Conservation (phyloP, 1,140 invertebrate species). For the Hydropsyche tenuis region DNA sequence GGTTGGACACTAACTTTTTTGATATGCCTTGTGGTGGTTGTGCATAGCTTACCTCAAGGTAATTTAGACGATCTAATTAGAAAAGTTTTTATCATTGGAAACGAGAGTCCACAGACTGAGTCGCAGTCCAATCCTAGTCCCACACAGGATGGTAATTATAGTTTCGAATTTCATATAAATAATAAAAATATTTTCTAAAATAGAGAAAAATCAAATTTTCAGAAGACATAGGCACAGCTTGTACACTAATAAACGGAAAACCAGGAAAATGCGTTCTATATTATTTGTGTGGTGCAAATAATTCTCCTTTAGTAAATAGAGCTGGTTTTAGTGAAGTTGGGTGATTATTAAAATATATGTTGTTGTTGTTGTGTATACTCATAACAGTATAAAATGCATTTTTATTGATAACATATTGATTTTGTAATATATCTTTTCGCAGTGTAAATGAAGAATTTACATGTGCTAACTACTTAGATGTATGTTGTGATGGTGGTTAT, state of each 20-base stretch:
- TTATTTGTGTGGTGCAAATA: constrained; percentile 68
- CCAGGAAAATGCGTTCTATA: constrained; percentile 62
- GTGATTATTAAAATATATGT: constrained; percentile 51
- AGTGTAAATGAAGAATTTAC: constrained; percentile 60
- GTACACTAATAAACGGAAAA: neutral
- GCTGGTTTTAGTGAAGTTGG: constrained; percentile 77
- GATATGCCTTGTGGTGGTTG: neutral
- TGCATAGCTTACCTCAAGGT: neutral
- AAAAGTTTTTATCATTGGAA: neutral
- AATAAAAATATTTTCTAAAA: neutral
- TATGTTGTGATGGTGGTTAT: constrained; percentile 61
- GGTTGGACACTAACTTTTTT: neutral
- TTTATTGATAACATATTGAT: neutral
- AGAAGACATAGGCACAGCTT: constrained; percentile 37
- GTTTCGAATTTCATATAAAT: too few species aligned
- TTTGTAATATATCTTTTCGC: constrained; percentile 17
- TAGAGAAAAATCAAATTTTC: neutral
- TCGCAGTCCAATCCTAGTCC: neutral
- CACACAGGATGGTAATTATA: too few species aligned
- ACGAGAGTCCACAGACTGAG: too few species aligned
- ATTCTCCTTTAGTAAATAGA: constrained; percentile 72
- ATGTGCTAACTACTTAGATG: constrained; percentile 70
- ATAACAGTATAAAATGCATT: too few species aligned
- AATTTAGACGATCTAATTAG: neutral
- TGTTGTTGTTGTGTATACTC: too few species aligned